Base-by-base conservation (phyloP, 2,113 vertebrate species). In the Forbesichthys agassizii region DNA sequence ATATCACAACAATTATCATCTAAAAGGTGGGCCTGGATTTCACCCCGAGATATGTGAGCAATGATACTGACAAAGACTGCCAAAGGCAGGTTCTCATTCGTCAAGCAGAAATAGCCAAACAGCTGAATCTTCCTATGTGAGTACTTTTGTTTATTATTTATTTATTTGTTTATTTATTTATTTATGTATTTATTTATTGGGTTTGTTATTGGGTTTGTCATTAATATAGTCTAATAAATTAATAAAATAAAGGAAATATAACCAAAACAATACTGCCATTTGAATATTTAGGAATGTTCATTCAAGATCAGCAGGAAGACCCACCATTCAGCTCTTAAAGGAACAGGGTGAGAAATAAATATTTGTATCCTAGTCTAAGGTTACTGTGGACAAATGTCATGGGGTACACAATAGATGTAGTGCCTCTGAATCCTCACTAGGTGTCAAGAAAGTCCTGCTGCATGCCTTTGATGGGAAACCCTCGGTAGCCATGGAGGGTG, bases 401-500 rank as follows among this genome's bases (percentile, higher is more conserved):
- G 64, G 27, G 3, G 27, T 0, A 63, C 0, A 64, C 16, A 8
- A 46, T 7, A 71, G n/a, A 27, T 71, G 80, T 64, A 82, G 8
- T 75, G 66, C 57, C 73, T 14, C 13, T 75, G 9, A 64, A 20
- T 5, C 63, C 8, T 12, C 78, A 71, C 79, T 64, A 99, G 98
- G 93, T 69, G 96, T 95, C 62, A 86, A 95, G 18, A 95, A 90
- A 73, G 96, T 94, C 9, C 88, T 99, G 67, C 95, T 99, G 42
- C 98, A 99, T 58, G 98, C 98, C 0, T 99, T 99, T 85, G 98
- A 99, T 56, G 98, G 98, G 27, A 96, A 94, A 73, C 95, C 95
- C 0, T 95, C 96, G 2, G 95, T 95, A 48, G 98, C 98, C 0
- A 94, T 98, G 96, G 96, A 98, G 83, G 98, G 96, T 33, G 94